These are phyloP conservation scores for Phenacoccus solenopsis DNA, from an alignment of 1,140 invertebrate genomes.

Conservation along the genomic window DNA sequence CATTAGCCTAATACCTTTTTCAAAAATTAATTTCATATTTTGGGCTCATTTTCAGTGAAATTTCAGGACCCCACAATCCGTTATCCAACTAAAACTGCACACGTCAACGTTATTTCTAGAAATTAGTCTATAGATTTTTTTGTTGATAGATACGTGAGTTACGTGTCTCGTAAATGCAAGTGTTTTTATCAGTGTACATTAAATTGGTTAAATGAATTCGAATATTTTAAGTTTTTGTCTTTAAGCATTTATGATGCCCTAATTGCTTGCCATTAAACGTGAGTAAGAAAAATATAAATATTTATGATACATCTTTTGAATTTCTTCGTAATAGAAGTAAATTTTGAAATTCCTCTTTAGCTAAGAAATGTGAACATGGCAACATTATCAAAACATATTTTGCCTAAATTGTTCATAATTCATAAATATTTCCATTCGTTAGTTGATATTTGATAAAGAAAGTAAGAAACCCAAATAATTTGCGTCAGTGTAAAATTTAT, in stretches of 20 bases:
- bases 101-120: background rate
- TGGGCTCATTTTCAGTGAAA: too few species aligned
- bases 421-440: background rate
- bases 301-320: background rate
- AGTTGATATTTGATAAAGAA: background rate
- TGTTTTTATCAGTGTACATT: background rate
- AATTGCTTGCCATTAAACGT: too few species aligned
- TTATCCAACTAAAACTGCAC: background rate
- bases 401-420: background rate
- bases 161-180: background rate
- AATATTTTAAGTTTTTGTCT: background rate
- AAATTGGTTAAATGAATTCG: background rate
- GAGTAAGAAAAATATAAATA: background rate
- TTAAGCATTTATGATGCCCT: too few species aligned
- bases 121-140: background rate
- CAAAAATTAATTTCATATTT: too few species aligned
- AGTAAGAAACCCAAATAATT: too few species aligned
- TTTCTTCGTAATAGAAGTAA: background rate
- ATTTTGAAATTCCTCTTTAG: background rate
- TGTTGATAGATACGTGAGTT: too few species aligned
- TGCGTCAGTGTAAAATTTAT: background rate
- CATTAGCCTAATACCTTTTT: too few species aligned
- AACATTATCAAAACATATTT: constrained; percentile 3
- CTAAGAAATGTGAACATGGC: background rate
- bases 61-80: too few species aligned